Evolutionary conservation across 2,113 vertebrate genomes (phyloP), one percentile per base, ranked within the genome.

Genomic region (Uropsilus gracilis): DNA sequence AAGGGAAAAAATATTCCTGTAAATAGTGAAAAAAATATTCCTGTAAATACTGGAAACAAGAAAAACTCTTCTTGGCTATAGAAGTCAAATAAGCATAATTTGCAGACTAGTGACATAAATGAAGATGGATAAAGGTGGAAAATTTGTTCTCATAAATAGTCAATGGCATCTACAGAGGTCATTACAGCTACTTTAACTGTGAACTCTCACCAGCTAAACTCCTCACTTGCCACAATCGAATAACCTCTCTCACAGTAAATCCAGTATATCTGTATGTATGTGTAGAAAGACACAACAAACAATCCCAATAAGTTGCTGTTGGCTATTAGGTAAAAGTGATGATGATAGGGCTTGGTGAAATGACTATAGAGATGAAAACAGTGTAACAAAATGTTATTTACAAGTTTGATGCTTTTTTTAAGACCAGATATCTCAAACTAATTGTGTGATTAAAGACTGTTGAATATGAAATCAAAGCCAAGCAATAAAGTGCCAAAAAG

Each of bases 401-500:
- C 69, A 85, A 95, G 71, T 32, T 63, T 72, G 63, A 28, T 71
- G 6, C 64, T 32, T 39, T 37, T 88, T 82, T 80, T 48, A 91
- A 96, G 84, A 81, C 42, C 68, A 87, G 46, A 53, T 95, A 90
- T 89, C 50, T 91, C 46, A 39, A 22, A n/a, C 68, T 89, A 93
- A 96, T 93, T 61, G 64, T 88, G 92, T 94, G 72, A 91, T 86
- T 94, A 95, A 89, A 95, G 90, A 96, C 90, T 97, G 76, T 96
- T 91, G 94, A 94, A 86, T 89, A 90, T 94, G 86, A 0, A 0
- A 88, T 88, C 34, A 18, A 96, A 97, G 94, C 85, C 57, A 96
- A 98, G 97, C 97, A 98, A 98, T 98, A 97, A 97, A 20, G 14
- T 97, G 91, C 94, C 97, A 78, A 96, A 96, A 91, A 85, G 93